Evolutionary conservation across 1,140 invertebrate genomes (phyloP), one percentile per base, ranked within the genome.

Genomic region (Pentalonia nigronervosa): DNA sequence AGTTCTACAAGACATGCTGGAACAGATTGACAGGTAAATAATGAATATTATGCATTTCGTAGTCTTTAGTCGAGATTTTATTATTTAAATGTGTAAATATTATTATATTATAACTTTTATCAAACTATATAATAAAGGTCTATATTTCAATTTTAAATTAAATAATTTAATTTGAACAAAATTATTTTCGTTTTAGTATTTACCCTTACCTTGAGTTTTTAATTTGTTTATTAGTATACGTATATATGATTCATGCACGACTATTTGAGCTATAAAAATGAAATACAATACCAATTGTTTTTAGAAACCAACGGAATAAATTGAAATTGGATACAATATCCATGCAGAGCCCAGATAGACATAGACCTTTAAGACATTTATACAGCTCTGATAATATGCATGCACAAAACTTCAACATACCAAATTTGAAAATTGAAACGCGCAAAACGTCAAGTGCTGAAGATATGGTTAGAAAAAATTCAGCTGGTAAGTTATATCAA

Each of bases 1-100:
- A 96, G 97, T 99, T 14, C 96, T 99, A n/a, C 97, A 98, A 94
- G 98, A 99, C 94, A 99, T 99, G 98, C 95, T 99, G 92, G 97
- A 98, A 94, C 97, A 97, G 94, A 98, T 99, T 93, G 98, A 99
- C 95, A 97, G 97, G 95, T 96, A 95, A 94, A 53, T 36, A 48
- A 45, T 84, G 0, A 41, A 41, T 41, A 84, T 84, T 84, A 41
- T 14, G 21, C 2, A 41, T 41, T 83, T 83, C 17, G 17, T 41
- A 25, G 17, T 23, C 41, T 7, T 36, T 36, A 34, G 34, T 83
- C n/a, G 23, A 41, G 21, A 41, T 83, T 41, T 23, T 41, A 21
- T 21, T 53, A 23, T 53, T 53, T 23, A 53, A 53, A 53, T 53
- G 50, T 21, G 21, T 20, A 23, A 83, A 7, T 34, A 20, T 81